A percentile compares a stretch with the other conserved stretches of the same genome.
phyloP scores from a whole-genome alignment of 1,140 invertebrate genomes.

The Diorhabda sublineata region DNA sequence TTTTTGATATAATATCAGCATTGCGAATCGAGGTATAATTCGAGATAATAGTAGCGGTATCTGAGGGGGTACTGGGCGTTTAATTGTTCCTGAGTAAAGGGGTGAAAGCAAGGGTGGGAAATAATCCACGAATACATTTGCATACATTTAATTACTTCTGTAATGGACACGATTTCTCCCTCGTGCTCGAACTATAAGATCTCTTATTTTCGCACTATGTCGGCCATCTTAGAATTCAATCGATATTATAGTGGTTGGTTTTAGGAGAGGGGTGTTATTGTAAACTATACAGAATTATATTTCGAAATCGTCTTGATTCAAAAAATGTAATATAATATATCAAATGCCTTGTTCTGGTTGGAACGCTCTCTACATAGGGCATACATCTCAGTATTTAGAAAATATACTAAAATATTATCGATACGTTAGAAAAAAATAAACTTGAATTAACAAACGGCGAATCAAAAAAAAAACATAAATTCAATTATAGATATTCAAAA shows the following conservation, averaged over 20 bases:
- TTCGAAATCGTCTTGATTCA: too few relatives aligned
- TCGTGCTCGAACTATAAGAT: constrained; percentile 25
- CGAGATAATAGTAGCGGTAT: constrained; percentile 14
- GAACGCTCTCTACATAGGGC: too few relatives aligned
- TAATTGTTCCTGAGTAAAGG: constrained; percentile 22
- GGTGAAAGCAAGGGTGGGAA: constrained; percentile 20
- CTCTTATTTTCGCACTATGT: constrained; percentile 23
- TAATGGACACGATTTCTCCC: constrained; percentile 25
- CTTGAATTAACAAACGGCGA: too few relatives aligned
- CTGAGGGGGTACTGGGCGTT: constrained; percentile 14
- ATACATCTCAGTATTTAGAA: too few relatives aligned
- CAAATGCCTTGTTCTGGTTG: too few relatives aligned
- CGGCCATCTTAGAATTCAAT: constrained; percentile 34
- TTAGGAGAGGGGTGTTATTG: background rate
- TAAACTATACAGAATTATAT: background rate
- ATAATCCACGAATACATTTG: constrained; percentile 36
- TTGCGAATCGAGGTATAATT: constrained; percentile 5
- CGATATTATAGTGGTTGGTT: constrained; percentile 21
- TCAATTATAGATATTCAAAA: too few relatives aligned
- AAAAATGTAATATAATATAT: too few relatives aligned
- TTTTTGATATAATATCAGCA: too few relatives aligned
- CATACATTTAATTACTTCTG: constrained; percentile 38
- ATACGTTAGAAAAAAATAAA: too few relatives aligned
- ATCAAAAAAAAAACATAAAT: too few relatives aligned
- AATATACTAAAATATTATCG: too few relatives aligned